Evolutionary conservation across 1,140 invertebrate species (phyloP), one percentile per base, ranked within the genome.

Genomic region (Drosophila trapezifrons): DNA sequence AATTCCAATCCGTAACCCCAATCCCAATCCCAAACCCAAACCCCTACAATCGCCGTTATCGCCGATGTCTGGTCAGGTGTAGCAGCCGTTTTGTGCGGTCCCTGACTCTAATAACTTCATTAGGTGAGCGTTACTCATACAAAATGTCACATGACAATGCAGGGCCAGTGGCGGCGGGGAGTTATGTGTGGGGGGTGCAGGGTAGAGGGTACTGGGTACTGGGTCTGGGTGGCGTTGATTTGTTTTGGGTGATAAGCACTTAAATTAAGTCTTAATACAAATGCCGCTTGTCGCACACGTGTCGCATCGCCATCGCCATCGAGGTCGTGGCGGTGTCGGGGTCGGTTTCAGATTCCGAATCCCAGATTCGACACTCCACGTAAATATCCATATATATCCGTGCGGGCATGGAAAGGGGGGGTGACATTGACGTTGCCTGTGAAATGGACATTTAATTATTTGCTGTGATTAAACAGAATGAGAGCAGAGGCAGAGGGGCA

Each of bases 381-480:
- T 35, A 20, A 43, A 35, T 35, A 58, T 64, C 27, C 27, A 45
- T 27, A 56, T 13, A 40, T 20, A 27, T 25, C 22, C 35, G 22
- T 12, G 27, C 9, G 35, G 38, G 27, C n/a, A 45, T 9, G 45
- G 25, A 15, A 8, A 18, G 37, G 20, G 56, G 4, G 15, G 15
- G 35, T 32, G 67, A 80, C 65, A 80, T 66, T 74, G 62, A 66
- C 76, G 76, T 69, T 57, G 80, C 64, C 90, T 74, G 72, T 80
- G 80, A 91, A 91, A 91, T 91, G 74, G 90, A 89, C 90, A 91
- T 91, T 91, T 91, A 91, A 91, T 91, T 91, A 91, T 90, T 91
- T 86, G 86, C 76, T 62, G 80, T 89, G 84, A 87, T 87, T 84
- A 87, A 87, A 80, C 83, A 87, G 69, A 86, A 64, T 71, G 56